Base-by-base conservation (phyloP, 2,797 vertebrate species). In the Falco berigora region DNA sequence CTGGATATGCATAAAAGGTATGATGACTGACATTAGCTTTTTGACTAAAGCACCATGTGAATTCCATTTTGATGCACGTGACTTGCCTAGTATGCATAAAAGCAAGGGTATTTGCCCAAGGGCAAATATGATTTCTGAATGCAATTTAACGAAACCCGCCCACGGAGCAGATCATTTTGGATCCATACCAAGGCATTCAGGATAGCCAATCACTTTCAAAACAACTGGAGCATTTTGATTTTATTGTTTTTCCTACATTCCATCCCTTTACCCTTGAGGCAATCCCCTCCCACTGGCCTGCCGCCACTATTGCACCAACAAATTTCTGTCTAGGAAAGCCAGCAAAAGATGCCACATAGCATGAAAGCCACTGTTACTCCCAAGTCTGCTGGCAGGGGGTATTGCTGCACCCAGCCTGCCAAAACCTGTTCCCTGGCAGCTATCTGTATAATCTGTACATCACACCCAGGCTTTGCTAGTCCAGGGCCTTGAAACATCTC, bases 231-330 rank as follows among this genome's bases (percentile, higher is more conserved):
- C 86, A n/a, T 91, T 96, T 88, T 64, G 94, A 94, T 96, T 96
- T 97, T 94, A 97, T 94, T 98, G 94, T 97, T 97, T 97, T 97
- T 93, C 96, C 90, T 69, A 88, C 92, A 97, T 97, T 95, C 89
- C 84, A 97, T 97, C 97, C 97, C 97, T 97, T 97, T 97, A 97
- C 97, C 98, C 98, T 97, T 90, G 96, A 98, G 97, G 97, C 96
- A 96, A 96, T 93, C 86, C 95, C 96, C 97, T 98, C 97, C 96
- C 90, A 63, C 95, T 97, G 96, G 97, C 92, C 94, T 61, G 61
- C 53, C 27, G 97, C 97, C 97, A 97, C n/a, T 85, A 72, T 93
- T 93, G 94, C 96, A 72, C 95, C 86, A 66, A 86, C 78, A 71
- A 77, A 82, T 97, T 94, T 95, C 94, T 32, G 89, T 97, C 97